Conservation (phyloP, 2,113 vertebrate species). For the Chascanopsetta lugubris region DNA sequence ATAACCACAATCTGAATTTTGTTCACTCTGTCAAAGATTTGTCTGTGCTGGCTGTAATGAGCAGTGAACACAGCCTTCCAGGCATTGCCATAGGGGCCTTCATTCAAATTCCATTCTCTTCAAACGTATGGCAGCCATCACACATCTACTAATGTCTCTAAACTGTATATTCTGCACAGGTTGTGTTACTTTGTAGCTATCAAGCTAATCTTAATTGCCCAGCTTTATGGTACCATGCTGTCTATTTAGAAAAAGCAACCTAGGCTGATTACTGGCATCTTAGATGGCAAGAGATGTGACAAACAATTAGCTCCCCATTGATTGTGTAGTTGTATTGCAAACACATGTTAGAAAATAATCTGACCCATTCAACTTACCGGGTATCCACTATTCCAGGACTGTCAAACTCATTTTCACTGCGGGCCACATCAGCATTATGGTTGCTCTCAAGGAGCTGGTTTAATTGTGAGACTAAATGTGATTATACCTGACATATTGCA, state of each 20-base stretch:
- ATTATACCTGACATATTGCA: no score
- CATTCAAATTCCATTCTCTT: not conserved
- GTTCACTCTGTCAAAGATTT: not conserved
- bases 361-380: slow-evolving; percentile 54
- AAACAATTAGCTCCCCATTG: slow-evolving; percentile 53
- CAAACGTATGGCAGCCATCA: not conserved
- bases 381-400: no score
- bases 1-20: not conserved
- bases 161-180: not conserved
- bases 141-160: not conserved
- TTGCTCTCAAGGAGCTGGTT: no score
- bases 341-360: slow-evolving; percentile 43
- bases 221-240: not conserved
- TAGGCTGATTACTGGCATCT: slow-evolving; percentile 24
- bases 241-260: slow-evolving; percentile 1
- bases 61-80: not conserved
- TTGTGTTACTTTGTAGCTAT: not conserved
- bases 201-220: not conserved
- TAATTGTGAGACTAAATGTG: no score
- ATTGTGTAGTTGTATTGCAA: slow-evolving; percentile 45
- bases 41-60: not conserved
- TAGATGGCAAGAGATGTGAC: slow-evolving; percentile 31
- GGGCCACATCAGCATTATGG: no score
- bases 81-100: not conserved
- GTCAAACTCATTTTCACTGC: no score